Evolutionary conservation across 2,113 vertebrate genomes (phyloP).

Genomic region (Coracopsis vasa): DNA sequence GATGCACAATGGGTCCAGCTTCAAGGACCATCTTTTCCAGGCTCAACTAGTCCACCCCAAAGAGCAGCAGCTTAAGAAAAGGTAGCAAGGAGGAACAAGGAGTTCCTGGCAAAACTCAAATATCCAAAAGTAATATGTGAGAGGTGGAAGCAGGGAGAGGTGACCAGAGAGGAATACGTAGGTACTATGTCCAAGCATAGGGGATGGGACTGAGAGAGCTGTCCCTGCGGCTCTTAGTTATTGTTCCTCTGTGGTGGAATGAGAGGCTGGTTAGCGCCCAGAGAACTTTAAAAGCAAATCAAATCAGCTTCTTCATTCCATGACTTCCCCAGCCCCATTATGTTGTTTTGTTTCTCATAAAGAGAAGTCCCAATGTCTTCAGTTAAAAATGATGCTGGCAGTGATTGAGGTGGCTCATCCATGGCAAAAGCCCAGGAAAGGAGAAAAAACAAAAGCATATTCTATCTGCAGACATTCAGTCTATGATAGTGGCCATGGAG

Average conservation of each 20-base stretch:
- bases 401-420: not conserved
- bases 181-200: fast-evolving
- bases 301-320: not conserved
- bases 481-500: not conserved
- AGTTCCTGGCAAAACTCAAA: not conserved
- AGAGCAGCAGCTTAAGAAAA: not conserved
- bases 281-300: not conserved
- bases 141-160: not conserved
- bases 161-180: not conserved
- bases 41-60: not conserved
- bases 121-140: not conserved
- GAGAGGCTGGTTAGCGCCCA: not conserved
- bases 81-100: not conserved
- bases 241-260: not conserved
- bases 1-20: not conserved
- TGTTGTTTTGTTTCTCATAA: not conserved
- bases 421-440: not conserved
- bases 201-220: not conserved
- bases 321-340: not conserved
- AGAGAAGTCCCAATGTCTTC: not conserved
- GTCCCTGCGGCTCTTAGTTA: not conserved
- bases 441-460: fast-evolving
- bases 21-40: not conserved
- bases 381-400: not conserved
- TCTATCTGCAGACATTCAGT: not conserved